phyloP scores from a whole-genome alignment of 2,113 vertebrate species.

The Siniperca knerii region DNA sequence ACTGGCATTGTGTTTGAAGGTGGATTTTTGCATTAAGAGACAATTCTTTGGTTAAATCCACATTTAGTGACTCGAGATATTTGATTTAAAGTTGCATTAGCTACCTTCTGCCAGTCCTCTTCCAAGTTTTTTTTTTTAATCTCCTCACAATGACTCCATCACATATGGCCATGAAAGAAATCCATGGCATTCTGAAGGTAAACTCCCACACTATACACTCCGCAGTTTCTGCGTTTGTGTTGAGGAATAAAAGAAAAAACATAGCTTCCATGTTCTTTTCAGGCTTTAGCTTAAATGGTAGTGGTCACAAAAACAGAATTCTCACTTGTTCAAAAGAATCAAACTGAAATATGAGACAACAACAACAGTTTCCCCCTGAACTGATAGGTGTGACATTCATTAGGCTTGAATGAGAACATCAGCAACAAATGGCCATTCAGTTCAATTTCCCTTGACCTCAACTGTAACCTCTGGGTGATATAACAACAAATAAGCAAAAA shows the following conservation, averaged over 20 bases:
- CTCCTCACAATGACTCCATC: background rate
- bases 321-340: constrained; percentile 25
- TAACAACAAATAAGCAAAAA: background rate
- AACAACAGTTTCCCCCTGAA: background rate
- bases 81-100: constrained; percentile 33
- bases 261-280: constrained; percentile 27
- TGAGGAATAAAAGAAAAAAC: background rate
- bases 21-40: constrained; percentile 8
- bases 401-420: background rate
- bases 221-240: constrained; percentile 4
- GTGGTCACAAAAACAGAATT: constrained; percentile 24
- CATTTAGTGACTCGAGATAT: constrained; percentile 21
- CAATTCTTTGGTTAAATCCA: constrained; percentile 18
- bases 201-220: constrained; percentile 19
- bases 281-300: constrained; percentile 34
- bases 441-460: background rate
- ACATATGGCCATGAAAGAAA: background rate
- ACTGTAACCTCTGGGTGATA: background rate
- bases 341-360: constrained; percentile 32
- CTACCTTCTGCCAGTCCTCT: constrained; percentile 20
- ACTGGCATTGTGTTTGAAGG: constrained; percentile 11
- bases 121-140: constrained; percentile 7
- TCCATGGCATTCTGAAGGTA: constrained; percentile 7
- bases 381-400: constrained; percentile 34
- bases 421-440: constrained; percentile 1